These are phyloP conservation scores for Pomatorhinus ruficollis DNA, from an alignment of 2,113 vertebrate genomes.

Conservation along the genomic window DNA sequence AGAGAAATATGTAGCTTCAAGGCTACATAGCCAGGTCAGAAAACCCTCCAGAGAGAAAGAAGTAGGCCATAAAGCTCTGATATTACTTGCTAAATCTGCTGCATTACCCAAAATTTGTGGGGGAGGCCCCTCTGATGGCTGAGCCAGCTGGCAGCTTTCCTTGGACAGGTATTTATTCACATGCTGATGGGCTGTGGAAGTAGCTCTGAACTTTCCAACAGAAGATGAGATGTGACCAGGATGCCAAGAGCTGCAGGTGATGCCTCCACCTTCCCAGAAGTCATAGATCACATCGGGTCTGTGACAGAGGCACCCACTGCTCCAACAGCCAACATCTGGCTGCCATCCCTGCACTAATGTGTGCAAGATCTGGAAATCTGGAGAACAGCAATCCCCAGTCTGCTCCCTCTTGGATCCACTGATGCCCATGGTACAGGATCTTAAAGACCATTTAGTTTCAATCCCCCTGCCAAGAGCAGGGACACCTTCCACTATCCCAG, in stretches of 20 bases:
- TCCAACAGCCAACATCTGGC: not conserved
- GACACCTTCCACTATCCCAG: not conserved
- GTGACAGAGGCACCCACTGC: not conserved
- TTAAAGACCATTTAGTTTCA: not conserved
- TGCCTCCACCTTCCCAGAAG: not conserved
- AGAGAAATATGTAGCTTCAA: not conserved
- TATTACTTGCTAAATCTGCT: not conserved
- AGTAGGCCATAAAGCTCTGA: not conserved
- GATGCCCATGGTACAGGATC: not conserved
- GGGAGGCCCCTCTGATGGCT: not conserved
- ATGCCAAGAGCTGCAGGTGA: not conserved
- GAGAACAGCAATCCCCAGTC: not conserved
- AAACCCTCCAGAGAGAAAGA: conserved; percentile 1
- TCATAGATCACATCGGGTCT: not conserved
- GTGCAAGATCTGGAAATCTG: not conserved
- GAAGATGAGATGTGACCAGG: not conserved
- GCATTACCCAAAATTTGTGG: not conserved
- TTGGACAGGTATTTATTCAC: not conserved
- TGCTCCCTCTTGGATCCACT: not conserved
- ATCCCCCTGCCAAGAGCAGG: not conserved
- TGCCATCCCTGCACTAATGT: not conserved
- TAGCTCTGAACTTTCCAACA: not conserved
- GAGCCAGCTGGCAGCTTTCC: not conserved
- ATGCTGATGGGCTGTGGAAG: not conserved
- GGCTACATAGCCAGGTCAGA: conserved; percentile 3